These are phyloP conservation scores for Triplophysa yarkandensis DNA, from an alignment of 2,797 vertebrate species.

Conservation along the genomic window DNA sequence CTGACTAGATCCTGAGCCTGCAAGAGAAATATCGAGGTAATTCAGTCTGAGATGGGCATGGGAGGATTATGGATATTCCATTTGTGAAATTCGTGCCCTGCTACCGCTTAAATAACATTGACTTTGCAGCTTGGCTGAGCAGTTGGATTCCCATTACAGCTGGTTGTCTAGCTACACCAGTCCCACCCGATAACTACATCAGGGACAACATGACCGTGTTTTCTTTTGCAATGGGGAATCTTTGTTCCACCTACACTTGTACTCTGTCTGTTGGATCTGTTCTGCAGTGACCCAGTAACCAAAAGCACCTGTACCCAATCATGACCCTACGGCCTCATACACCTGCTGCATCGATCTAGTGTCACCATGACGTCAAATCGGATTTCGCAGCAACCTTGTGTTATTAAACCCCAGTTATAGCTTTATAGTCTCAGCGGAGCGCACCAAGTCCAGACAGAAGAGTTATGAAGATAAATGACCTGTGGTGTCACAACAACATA, in stretches of 20 bases:
- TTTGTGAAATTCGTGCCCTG: slow-evolving; percentile 34
- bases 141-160: slow-evolving; percentile 43
- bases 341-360: slow-evolving; percentile 7
- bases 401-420: slow-evolving; percentile 41
- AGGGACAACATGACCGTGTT: neutral
- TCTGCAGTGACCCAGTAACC: neutral
- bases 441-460: slow-evolving; percentile 55
- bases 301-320: slow-evolving; percentile 1
- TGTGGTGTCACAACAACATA: slow-evolving; percentile 54
- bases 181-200: slow-evolving; percentile 28
- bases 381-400: slow-evolving; percentile 27
- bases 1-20: neutral
- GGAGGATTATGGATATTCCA: slow-evolving; percentile 47
- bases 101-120: slow-evolving; percentile 41
- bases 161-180: slow-evolving; percentile 35
- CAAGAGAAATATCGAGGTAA: neutral
- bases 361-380: slow-evolving; percentile 4
- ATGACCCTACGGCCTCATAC: neutral
- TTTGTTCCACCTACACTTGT: slow-evolving; percentile 30
- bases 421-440: slow-evolving; percentile 61
- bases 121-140: slow-evolving; percentile 46
- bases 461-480: slow-evolving; percentile 67
- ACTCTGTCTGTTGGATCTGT: neutral
- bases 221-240: neutral
- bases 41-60: neutral